phyloP scores from a whole-genome alignment of 1,140 invertebrate genomes.

The Chionoecetes opilio region DNA sequence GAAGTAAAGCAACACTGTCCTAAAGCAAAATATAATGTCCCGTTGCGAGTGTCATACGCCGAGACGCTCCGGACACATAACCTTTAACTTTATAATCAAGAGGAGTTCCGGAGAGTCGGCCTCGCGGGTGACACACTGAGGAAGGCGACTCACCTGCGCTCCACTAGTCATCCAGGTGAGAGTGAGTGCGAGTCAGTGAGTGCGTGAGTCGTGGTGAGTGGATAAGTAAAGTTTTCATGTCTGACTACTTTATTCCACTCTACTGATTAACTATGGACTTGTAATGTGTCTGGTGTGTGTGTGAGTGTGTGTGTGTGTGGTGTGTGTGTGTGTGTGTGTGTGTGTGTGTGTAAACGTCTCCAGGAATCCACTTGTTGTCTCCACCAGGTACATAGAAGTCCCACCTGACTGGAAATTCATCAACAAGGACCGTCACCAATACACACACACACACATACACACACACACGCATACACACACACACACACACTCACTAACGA shows the following conservation, averaged over 20 bases:
- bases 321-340: neutral
- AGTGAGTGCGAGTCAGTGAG: neutral
- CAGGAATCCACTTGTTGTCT: neutral
- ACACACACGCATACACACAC: too few species aligned
- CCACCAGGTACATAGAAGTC: neutral
- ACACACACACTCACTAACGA: neutral
- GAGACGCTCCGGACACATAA: neutral
- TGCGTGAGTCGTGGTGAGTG: too few species aligned
- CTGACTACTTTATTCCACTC: too few species aligned
- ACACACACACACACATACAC: too few species aligned
- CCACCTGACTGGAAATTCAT: neutral
- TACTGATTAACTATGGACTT: too few species aligned
- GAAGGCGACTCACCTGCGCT: neutral
- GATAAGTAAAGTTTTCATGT: too few species aligned
- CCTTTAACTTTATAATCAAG: constrained; percentile 21
- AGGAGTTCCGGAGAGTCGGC: neutral
- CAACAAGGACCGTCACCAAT: neutral
- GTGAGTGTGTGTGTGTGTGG: constrained; percentile 21
- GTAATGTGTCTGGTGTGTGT: constrained; percentile 9
- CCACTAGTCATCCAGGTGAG: neutral
- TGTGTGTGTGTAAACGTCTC: neutral
- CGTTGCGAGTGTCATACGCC: neutral
- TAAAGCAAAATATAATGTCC: neutral
- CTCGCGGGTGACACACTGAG: constrained; percentile 23
- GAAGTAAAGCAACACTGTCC: neutral